Base-by-base conservation (phyloP, 1,140 invertebrate species). In the Trissolcus basalis region DNA sequence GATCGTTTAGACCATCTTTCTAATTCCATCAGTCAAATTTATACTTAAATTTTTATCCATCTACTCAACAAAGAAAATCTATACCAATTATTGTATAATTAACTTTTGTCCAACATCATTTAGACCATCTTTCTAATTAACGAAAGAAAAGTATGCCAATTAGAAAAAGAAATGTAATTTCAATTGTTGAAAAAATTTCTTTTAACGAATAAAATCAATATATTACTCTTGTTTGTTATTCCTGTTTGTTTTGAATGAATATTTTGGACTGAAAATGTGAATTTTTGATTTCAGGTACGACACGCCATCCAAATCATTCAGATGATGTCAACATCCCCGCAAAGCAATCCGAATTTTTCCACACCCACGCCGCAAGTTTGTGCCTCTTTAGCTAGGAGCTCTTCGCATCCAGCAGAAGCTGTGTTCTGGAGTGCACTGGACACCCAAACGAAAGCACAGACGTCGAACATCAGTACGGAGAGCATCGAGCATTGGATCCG, bases 291-390 rank as follows among this genome's bases (percentile, higher is more conserved):
- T 2, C 73, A 94, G 93, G 92, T 94, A 32, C 89, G 93, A 39
- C 93, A 94, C 80, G 94, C 94, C 3, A 94, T 95, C 65, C 93
- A 94, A 82, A 93, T 93, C 0, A 87, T 95, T 15, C 94, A 95
- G 85, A 93, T 94, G 83, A 91, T 96, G 90, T 91, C 92, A 4
- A 90, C 91, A 47, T 85, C 86, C 7, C 85, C 86, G 0, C 87
- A 85, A 36, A 88, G 87, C 64, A 87, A 88, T 55, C 86, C 87
- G 0, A 88, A 86, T 72, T 71, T 88, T 44, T 92, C 92, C n/a
- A 91, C 89, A 0, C 87, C 90, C 79, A 78, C 91, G 80, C 81
- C 80, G 58, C 82, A 82, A 44, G 83, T 80, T 41, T 87, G 83
- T 53, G 90, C 90, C 33, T 86, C 90, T 58, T 85, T 94, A 14